Evolutionary conservation across 2,113 vertebrate genomes (phyloP).

Genomic region (Ancistrus triradiatus): DNA sequence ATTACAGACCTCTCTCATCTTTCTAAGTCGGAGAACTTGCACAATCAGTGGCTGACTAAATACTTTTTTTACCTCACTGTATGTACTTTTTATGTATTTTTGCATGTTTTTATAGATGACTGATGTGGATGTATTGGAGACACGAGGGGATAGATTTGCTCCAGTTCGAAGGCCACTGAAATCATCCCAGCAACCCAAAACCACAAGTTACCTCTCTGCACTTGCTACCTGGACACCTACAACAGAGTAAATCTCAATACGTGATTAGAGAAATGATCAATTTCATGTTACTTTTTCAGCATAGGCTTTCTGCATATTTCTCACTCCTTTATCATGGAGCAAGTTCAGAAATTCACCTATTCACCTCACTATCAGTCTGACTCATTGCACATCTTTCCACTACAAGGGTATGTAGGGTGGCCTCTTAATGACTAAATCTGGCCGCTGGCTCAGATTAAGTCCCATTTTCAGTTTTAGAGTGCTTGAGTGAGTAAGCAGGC

Average conservation of each 20-base stretch:
- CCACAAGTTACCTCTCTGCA: constrained; percentile 40
- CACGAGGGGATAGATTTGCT: constrained; percentile 54
- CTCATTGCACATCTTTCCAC: constrained; percentile 20
- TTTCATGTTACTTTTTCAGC: background rate
- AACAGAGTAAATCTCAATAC: constrained; percentile 34
- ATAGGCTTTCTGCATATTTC: background rate
- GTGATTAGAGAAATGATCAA: background rate
- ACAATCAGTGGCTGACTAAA: too few species aligned
- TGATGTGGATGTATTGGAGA: constrained; percentile 52
- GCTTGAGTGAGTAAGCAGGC: constrained; percentile 52
- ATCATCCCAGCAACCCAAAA: constrained; percentile 27
- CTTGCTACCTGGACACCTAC: constrained; percentile 49
- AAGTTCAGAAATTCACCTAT: constrained; percentile 27
- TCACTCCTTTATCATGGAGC: background rate
- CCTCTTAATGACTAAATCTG: background rate
- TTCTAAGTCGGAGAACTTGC: too few species aligned
- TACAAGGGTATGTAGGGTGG: constrained; percentile 17
- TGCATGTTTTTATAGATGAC: constrained; percentile 53
- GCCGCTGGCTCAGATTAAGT: constrained; percentile 9
- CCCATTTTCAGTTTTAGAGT: constrained; percentile 52
- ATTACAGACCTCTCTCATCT: too few species aligned
- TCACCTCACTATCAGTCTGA: constrained; percentile 38
- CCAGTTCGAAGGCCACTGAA: constrained; percentile 33
- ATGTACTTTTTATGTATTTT: background rate
- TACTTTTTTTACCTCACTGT: too few species aligned